Evolutionary conservation across 2,113 vertebrate genomes (phyloP).

Genomic region (Meleagris gallopavo): DNA sequence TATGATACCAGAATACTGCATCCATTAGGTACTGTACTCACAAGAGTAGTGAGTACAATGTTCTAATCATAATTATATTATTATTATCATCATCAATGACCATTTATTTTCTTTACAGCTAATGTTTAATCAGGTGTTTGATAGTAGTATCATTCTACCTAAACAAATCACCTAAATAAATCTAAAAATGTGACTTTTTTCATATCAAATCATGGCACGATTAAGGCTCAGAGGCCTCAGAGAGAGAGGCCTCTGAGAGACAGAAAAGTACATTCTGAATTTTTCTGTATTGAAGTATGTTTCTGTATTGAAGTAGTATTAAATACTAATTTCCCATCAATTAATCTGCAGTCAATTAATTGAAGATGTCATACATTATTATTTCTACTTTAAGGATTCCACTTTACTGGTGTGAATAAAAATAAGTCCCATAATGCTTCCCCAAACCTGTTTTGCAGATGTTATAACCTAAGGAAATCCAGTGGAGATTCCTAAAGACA

Average conservation of each 20-base stretch:
- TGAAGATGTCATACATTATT: background rate
- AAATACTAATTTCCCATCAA: background rate
- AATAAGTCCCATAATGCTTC: too few species aligned
- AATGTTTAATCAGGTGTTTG: background rate
- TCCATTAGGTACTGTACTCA: background rate
- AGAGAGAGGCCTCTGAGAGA: background rate
- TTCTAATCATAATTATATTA: background rate
- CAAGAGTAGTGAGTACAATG: background rate
- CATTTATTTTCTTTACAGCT: background rate
- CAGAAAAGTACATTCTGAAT: background rate
- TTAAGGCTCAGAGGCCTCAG: background rate
- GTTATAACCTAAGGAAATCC: background rate
- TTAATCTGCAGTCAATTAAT: background rate
- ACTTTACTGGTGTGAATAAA: background rate
- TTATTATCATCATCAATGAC: background rate
- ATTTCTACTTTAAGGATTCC: background rate
- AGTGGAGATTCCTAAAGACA: background rate
- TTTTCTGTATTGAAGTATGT: background rate
- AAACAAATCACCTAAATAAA: background rate
- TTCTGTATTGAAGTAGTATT: background rate
- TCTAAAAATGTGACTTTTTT: background rate
- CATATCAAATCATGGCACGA: background rate
- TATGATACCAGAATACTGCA: background rate
- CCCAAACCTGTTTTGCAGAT: background rate
- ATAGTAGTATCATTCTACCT: background rate